Base-by-base conservation (phyloP, 2,888 invertebrate genomes). In the Aporophyla nigra region DNA sequence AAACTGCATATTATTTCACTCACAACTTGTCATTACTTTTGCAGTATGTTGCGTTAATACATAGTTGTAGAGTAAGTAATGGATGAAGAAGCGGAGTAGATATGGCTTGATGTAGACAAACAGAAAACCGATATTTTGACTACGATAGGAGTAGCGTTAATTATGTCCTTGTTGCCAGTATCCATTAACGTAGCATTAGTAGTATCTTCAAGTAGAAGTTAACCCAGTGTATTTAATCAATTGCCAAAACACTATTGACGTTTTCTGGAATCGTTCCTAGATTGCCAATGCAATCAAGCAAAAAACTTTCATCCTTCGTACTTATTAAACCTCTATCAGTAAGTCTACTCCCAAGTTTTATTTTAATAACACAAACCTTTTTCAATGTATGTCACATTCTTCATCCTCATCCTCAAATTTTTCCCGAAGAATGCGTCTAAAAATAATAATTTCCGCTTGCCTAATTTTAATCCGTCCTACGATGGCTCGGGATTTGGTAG, bases 391-490 rank as follows among this genome's bases (percentile, higher is more conserved):
- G 43, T 78, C 53, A 59, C 19, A 71, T 78, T 78, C 21, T 59
- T 54, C 40, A 56, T 66, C 10, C 49, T n/a, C 3, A 59, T 40
- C 33, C 24, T 10, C 6, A 79, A 46, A 24, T 46, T 19, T 10
- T 71, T 51, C 51, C 33, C 46, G 14, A 63, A 62, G 14, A 67
- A 54, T 49, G 40, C 9, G 40, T 49, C 46, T 56, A 67, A 78
- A 75, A 83, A 61, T 66, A 74, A 74, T 72, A 75, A 79, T 58
- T 59, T 80, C 71, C 53, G 61, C 65, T 71, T 16, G 76, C 68
- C 68, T 74, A 67, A 82, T 85, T 86, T 77, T 70, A 86, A 86
- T 86, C 82, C 76, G 53, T 78, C 58, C 66, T 66, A 10, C 81
- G 33, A 33, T 33, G 68, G 70, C 82, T 63, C 49, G 21, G 72